A percentile compares a stretch with the other conserved stretches of the same genome.
These are phyloP conservation scores for Aporrectodea caliginosa DNA, from an alignment of 1,140 invertebrate species.

Conservation along the genomic window DNA sequence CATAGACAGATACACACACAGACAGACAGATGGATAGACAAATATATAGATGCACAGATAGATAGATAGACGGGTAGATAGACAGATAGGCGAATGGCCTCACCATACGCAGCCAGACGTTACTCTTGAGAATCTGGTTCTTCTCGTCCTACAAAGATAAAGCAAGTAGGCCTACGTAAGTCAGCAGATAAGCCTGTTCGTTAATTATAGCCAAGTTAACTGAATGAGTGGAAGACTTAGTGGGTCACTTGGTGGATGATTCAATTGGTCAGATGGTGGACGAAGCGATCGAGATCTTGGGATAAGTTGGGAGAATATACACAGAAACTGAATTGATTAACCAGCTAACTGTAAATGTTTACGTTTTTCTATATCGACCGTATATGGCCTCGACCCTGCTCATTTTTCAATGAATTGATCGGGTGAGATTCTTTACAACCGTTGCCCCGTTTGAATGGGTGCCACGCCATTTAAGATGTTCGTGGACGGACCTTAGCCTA, in stretches of 20 bases:
- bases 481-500: no score
- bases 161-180: not conserved
- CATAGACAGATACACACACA: constrained; percentile 64
- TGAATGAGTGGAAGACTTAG: not conserved
- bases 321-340: not conserved
- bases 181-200: not conserved
- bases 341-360: no score
- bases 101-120: constrained; percentile 91
- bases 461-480: no score
- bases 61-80: not conserved
- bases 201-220: not conserved
- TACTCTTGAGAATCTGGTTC: constrained; percentile 98
- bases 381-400: no score
- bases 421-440: no score
- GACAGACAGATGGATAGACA: constrained; percentile 70
- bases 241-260: not conserved
- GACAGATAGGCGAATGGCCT: not conserved
- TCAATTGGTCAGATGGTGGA: not conserved
- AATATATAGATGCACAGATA: not conserved
- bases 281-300: not conserved
- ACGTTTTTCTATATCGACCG: no score
- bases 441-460: no score
- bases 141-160: constrained; percentile 83
- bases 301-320: not conserved
- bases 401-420: no score